Base-by-base conservation (phyloP, 2,888 invertebrate genomes). In the Euphydryas editha region DNA sequence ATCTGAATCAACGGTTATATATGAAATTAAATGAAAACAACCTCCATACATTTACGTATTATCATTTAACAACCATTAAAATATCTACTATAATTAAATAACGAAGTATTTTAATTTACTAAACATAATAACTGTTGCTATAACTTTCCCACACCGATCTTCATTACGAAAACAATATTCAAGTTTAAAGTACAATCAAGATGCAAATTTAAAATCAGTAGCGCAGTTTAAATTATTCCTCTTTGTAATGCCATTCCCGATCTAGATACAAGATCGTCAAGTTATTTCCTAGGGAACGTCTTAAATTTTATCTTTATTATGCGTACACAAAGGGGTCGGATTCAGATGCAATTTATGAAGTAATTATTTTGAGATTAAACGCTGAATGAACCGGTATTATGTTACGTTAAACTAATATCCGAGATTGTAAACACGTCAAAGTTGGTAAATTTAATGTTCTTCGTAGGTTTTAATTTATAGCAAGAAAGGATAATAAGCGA, bases 251-350 rank as follows among this genome's bases (percentile, higher is more conserved):
- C 54, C 58, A 44, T 44, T n/a, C 18, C 18, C n/a, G 62, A 62
- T 65, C 49, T 60, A 57, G 60, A 68, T 70, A 70, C 62, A 51
- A 61, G 65, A 65, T 62, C 63, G 62, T 24, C 21, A 44, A 51
- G 42, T 49, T 57, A 59, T 62, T 66, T 69, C 68, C 69, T 68
- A 65, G 49, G 58, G 58, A 62, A 54, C 54, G n/a, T 55, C 63
- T 65, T 64, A 62, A 67, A 67, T 69, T 67, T 62, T 62, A 62
- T 62, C 59, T 57, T 49, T 57, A 65, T 62, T 62, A 54, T 62
- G 47, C 54, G 54, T 60, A 49, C 62, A 66, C 61, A 62, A 66
- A 17, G 54, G 59, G 58, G 18, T 47, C 30, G 21, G 37, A 60
- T 55, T 59, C 37, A 37, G 18, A 59, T 44, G 42, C 18, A 36